Conservation (phyloP, 1,140 invertebrate genomes). For the Augochlora pura region DNA sequence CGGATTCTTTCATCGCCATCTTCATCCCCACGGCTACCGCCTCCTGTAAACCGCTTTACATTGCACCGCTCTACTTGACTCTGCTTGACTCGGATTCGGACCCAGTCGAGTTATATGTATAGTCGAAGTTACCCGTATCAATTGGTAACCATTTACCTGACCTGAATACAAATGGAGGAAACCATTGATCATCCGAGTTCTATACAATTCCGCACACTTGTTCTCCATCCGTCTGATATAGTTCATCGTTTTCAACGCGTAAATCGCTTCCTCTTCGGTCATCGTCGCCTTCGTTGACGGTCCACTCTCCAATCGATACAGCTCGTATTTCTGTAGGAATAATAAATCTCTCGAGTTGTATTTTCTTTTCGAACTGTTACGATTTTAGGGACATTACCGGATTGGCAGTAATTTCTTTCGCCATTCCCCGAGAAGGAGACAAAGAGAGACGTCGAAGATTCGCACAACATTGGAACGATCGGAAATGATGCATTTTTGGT, state of each 20-base stretch:
- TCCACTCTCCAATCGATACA: neutral
- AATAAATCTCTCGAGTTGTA: too few species aligned
- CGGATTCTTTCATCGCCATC: neutral
- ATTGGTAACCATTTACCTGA: neutral
- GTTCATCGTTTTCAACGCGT: neutral
- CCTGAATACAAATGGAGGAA: neutral
- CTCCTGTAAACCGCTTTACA: neutral
- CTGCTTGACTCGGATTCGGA: too few species aligned
- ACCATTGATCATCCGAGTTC: neutral
- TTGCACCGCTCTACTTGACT: too few species aligned
- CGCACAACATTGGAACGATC: neutral
- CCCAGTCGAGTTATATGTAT: too few species aligned
- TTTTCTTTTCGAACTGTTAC: neutral
- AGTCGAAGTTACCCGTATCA: neutral
- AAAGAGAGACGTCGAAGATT: neutral
- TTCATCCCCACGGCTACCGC: neutral
- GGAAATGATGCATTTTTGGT: neutral
- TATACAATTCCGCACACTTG: neutral
- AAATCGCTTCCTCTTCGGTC: neutral
- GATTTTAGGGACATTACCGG: slow-evolving; percentile 26
- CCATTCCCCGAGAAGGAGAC: neutral
- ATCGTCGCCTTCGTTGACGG: neutral
- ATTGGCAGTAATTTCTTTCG: neutral
- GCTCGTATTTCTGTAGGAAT: neutral
- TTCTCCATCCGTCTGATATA: neutral